Evolutionary conservation across 2,797 vertebrate genomes (phyloP), one percentile per base, ranked within the genome.

Genomic region (Microcaecilia unicolor): DNA sequence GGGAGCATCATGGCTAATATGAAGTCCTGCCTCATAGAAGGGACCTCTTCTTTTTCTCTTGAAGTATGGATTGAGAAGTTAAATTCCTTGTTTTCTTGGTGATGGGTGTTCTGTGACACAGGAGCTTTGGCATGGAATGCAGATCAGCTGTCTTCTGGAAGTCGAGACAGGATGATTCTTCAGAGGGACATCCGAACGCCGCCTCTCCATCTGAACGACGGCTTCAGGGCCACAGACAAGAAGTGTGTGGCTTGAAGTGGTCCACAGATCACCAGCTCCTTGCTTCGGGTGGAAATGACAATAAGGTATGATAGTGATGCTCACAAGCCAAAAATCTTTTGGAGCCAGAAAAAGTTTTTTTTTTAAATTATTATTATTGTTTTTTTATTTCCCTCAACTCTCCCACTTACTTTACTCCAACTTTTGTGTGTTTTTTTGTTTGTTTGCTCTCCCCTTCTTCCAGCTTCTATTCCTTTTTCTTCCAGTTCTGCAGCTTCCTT

Each of bases 231-330:
- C 96, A 99, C 72, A 75, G 96, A 35, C 96, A 99, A 74, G 96
- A 99, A 69, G 96, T 99, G 25, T 99, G 96, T 2, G 96, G 96
- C 14, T 89, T 99, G 23, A 99, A 99, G 37, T 99, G 95, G 96
- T 98, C 94, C 63, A 98, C 96, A 0, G 96, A 99, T 76, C 96
- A 99, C 65, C 96, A 99, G 67, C 85, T 98, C 9, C 80, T 99
- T 2, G 95, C 96, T n/a, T 99, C 96, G 0, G 96, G 96, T 32
- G 96, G 96, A 39, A 99, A 99, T 1, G 96, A 99, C 65, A 99
- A 99, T 61, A 98, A 98, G 90, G 96, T 97, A 66, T 0, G 2
- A 10, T 4, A 15, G 4, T 2, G 2, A 8, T 4, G n/a, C n/a
- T n/a, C n/a, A n/a, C n/a, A n/a, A n/a, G n/a, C n/a, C n/a, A n/a